Base-by-base conservation (phyloP, 1,140 invertebrate species). In the Bursaphelenchus mucronatus region DNA sequence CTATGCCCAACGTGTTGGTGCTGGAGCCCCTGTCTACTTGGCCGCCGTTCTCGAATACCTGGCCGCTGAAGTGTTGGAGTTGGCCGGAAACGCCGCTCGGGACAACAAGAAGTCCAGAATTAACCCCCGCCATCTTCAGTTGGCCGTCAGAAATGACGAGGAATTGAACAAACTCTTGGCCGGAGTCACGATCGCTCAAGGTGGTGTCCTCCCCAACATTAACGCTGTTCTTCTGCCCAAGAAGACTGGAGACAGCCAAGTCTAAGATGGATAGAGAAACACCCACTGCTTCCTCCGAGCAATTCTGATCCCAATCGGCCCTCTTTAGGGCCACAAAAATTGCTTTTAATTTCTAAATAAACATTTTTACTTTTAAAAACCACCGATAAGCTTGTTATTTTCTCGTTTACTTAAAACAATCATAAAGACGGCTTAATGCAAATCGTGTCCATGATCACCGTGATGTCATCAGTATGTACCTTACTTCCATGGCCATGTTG, bases 101-200 rank as follows among this genome's bases (percentile, higher is more conserved):
- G 85, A 85, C 71, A 84, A 85, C 74, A 86, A 85, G 68, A 85
- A 84, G 74, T 81, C 85, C 0, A 84, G 90, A 61, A 89, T 92
- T 45, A 88, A 88, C 59, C 90, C 90, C 0, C 85, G 90, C 55
- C 90, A 93, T 79, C 51, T 73, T 19, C 71, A 73, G 21, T 52
- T 73, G n/a, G 71, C 71, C 46, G 61, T 73, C 51, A 59, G 71
- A 21, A 73, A 73, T 49, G 71, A 73, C 51, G 71, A 73, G 40
- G 71, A 73, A 55, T 50, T 73, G 17, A 78, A 73, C 62, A 85
- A 70, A 30, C 84, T 92, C 53, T 79, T 92, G 13, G 85, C 87
- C 51, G 88, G 89, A 55, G 89, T 90, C 0, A 91, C 89, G 3
- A 91, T 92, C 69, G 88, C 90, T 9, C 87, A 90, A 79, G 89